Evolutionary conservation across 1,140 invertebrate species (phyloP).

Genomic region (Rhagoletis pomonella): DNA sequence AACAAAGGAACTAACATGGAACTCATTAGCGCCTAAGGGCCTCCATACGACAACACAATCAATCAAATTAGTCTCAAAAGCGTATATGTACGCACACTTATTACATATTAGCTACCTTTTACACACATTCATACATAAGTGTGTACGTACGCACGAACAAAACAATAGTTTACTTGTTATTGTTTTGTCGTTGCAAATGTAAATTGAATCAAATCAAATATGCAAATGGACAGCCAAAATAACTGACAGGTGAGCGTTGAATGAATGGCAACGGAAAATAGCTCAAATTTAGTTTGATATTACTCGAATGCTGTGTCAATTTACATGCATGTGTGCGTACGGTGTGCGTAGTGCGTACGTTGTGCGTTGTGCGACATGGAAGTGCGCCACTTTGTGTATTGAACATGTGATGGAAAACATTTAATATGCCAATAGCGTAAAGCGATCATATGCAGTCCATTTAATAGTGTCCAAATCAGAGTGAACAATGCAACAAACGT

Average conservation of each 20-base stretch:
- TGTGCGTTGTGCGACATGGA: background rate
- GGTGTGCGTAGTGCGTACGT: background rate
- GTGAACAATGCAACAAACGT: too few relatives aligned
- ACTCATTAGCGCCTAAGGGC: background rate
- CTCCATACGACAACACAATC: conserved; percentile 4
- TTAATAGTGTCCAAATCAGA: conserved; percentile 5
- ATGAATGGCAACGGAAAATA: background rate
- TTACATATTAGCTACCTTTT: background rate
- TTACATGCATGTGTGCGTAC: too few relatives aligned
- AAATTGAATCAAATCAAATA: conserved; percentile 44
- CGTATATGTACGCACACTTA: background rate
- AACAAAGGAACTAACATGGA: background rate
- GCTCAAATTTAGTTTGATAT: background rate
- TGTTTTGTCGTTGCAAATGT: background rate
- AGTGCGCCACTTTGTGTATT: background rate
- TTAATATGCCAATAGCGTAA: conserved; percentile 47
- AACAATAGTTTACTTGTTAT: background rate
- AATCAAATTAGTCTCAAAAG: conserved; percentile 42
- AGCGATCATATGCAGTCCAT: background rate
- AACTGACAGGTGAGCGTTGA: background rate
- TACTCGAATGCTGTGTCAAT: background rate
- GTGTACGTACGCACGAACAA: too few relatives aligned
- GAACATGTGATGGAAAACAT: background rate
- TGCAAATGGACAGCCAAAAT: conserved; percentile 21
- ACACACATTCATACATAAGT: background rate